These are phyloP conservation scores for Biston betularia DNA, from an alignment of 2,888 invertebrate genomes.

Conservation along the genomic window DNA sequence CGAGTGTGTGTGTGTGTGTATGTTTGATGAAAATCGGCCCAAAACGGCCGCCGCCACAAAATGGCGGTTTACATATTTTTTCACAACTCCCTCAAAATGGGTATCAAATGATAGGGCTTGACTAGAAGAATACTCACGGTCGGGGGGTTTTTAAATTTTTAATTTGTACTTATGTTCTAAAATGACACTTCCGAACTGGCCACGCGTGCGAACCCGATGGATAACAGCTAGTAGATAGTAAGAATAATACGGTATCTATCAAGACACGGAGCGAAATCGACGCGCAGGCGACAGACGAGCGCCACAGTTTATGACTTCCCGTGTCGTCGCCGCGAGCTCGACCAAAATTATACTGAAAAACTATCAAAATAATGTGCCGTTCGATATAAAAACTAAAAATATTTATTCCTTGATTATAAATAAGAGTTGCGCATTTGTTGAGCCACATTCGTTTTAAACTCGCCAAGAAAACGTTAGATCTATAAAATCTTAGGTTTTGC, in stretches of 20 bases:
- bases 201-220: not conserved
- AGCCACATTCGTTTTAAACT: not conserved
- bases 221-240: not conserved
- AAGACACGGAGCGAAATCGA: conserved; percentile 18
- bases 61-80: too few relatives aligned
- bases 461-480: not conserved
- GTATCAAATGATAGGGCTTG: too few relatives aligned
- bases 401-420: conserved; percentile 44
- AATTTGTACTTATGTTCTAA: too few relatives aligned
- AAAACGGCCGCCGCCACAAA: too few relatives aligned
- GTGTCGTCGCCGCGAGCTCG: conserved; percentile 63
- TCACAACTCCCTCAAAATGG: too few relatives aligned
- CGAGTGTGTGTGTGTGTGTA: too few relatives aligned
- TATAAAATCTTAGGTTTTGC: not conserved
- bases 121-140: too few relatives aligned
- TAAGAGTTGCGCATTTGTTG: conserved; percentile 32
- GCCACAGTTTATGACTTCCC: conserved; percentile 77
- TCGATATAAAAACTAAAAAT: conserved; percentile 69
- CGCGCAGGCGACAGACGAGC: conserved; percentile 40
- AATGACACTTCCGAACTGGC: too few relatives aligned
- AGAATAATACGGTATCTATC: conserved; percentile 18
- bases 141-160: too few relatives aligned
- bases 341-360: conserved; percentile 67
- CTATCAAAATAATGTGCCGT: conserved; percentile 66
- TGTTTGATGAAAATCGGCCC: too few relatives aligned